Evolutionary conservation across 1,140 invertebrate species (phyloP).

Genomic region (Cydia splendana): DNA sequence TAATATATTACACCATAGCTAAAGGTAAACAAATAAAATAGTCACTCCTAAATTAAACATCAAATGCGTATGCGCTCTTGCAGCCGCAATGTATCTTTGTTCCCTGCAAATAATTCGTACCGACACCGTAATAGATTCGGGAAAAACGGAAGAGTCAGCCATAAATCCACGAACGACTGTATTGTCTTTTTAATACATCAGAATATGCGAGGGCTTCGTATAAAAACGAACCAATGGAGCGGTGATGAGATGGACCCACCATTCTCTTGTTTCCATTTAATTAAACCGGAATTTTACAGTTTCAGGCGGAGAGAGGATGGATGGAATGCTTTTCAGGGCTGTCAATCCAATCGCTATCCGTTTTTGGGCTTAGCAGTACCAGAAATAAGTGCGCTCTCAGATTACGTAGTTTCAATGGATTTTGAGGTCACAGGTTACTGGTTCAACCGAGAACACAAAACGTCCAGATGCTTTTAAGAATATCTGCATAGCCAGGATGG

Average conservation of each 20-base stretch:
- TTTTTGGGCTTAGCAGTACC: no score
- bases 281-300: conserved; percentile 67
- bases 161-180: conserved; percentile 47
- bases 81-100: conserved; percentile 44
- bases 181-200: conserved; percentile 49
- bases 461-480: no score
- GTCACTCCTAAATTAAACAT: no score
- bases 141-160: conserved; percentile 50
- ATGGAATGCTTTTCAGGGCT: conserved; percentile 13
- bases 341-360: no score
- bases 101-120: conserved; percentile 51
- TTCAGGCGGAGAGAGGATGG: conserved; percentile 44
- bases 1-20: no score
- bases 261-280: conserved; percentile 71
- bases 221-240: conserved; percentile 59
- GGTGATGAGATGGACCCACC: conserved; percentile 55
- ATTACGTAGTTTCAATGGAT: neutral
- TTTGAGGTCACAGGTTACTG: neutral
- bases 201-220: conserved; percentile 45
- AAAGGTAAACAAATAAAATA: no score
- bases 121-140: conserved; percentile 53
- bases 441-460: neutral
- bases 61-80: neutral
- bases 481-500: no score
- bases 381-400: no score